A percentile compares a stretch with the other conserved stretches of the same genome.
Evolutionary conservation across 2,888 invertebrate genomes (phyloP).

Genomic region (Drosophila merina): DNA sequence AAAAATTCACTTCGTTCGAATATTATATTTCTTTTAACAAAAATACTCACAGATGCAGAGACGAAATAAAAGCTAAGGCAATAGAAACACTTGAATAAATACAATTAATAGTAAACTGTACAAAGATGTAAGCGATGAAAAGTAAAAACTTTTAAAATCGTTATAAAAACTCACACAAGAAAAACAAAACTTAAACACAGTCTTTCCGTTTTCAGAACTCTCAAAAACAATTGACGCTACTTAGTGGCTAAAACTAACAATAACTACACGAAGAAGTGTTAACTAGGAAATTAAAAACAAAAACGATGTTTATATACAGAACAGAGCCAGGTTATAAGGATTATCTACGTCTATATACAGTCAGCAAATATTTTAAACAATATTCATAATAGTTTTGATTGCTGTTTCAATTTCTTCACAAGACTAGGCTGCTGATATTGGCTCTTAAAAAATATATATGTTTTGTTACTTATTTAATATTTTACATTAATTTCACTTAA

Average conservation of each 20-base stretch:
- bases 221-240: slow-evolving; percentile 79
- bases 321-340: not conserved
- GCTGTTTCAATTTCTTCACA: slow-evolving; percentile 33
- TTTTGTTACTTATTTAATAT: slow-evolving; percentile 4
- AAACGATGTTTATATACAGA: slow-evolving; percentile 28
- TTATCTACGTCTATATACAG: slow-evolving; percentile 23
- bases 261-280: slow-evolving; percentile 43
- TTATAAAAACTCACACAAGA: slow-evolving; percentile 31
- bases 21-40: slow-evolving; percentile 52
- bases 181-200: slow-evolving; percentile 79
- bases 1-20: slow-evolving; percentile 12
- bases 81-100: slow-evolving; percentile 65
- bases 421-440: slow-evolving; percentile 40
- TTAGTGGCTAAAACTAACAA: slow-evolving; percentile 63
- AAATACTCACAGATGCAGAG: slow-evolving; percentile 65
- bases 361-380: slow-evolving; percentile 24
- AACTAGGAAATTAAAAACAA: slow-evolving; percentile 24
- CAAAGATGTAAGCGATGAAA: slow-evolving; percentile 26
- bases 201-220: slow-evolving; percentile 78
- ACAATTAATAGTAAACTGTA: slow-evolving; percentile 52
- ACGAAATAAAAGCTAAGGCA: slow-evolving; percentile 44
- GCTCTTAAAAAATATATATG: slow-evolving; percentile 18
- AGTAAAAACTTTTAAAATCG: slow-evolving; percentile 15
- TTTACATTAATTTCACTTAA: slow-evolving; percentile 40
- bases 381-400: slow-evolving; percentile 15